Percentiles rank a stretch among this genome's conserved stretches.
phyloP scores from a whole-genome alignment of 2,797 vertebrate genomes.

The Acanthis flammea region DNA sequence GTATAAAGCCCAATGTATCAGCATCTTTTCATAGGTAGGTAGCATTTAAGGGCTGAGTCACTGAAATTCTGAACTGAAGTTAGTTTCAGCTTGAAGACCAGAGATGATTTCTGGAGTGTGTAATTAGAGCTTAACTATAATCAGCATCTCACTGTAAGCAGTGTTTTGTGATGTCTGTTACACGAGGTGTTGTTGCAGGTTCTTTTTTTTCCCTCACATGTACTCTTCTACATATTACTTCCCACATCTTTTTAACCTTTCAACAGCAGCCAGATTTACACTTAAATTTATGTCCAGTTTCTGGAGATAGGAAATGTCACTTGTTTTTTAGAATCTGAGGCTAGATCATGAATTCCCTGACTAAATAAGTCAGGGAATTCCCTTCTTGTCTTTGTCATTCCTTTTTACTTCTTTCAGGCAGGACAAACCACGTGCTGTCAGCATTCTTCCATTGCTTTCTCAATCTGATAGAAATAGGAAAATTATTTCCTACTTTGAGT shows the following conservation, averaged over 20 bases:
- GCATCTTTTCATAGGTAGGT: conserved; percentile 27
- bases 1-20: conserved; percentile 5
- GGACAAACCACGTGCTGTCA: not conserved
- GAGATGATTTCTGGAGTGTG: conserved; percentile 56
- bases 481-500: not conserved
- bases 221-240: not conserved
- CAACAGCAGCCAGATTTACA: not conserved
- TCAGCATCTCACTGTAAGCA: conserved; percentile 23
- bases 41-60: conserved; percentile 58
- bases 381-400: not conserved
- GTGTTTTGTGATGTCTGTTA: conserved; percentile 37
- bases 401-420: not conserved
- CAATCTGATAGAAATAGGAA: not conserved
- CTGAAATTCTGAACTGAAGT: conserved; percentile 64
- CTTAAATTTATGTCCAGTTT: not conserved
- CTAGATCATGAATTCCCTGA: not conserved
- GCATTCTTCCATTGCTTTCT: not conserved
- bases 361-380: not conserved
- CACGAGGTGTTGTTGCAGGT: not conserved
- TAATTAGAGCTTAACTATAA: conserved; percentile 69
- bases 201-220: not conserved
- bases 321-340: not conserved
- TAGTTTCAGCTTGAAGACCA: conserved; percentile 62
- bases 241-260: not conserved
- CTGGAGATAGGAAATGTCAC: not conserved